These are phyloP conservation scores for Calidris pugnax DNA, from an alignment of 2,113 vertebrate genomes.

Conservation along the genomic window DNA sequence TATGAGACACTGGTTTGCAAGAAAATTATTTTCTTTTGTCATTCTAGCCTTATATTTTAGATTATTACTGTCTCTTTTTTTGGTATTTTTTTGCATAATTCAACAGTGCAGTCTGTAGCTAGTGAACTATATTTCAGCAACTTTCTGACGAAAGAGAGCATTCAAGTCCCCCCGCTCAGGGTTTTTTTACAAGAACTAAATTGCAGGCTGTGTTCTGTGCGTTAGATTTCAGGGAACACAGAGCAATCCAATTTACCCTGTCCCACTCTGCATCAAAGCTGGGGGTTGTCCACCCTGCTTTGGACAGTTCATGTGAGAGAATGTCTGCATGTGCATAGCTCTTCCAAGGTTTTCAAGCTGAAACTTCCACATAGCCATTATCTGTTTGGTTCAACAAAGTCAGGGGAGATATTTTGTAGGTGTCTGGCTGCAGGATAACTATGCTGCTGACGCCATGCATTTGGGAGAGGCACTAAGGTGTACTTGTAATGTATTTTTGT, in stretches of 20 bases:
- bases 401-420: not conserved
- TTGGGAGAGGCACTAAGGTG: not conserved
- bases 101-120: not conserved
- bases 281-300: accelerated
- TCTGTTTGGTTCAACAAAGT: not conserved
- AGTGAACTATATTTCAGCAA: not conserved
- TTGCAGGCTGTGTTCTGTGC: not conserved
- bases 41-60: not conserved
- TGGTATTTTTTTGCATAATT: not conserved
- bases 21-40: not conserved
- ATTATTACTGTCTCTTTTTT: not conserved
- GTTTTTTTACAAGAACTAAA: not conserved
- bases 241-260: not conserved
- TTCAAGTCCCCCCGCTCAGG: not conserved
- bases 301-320: not conserved
- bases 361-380: not conserved
- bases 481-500: not conserved
- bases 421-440: not conserved
- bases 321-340: accelerated
- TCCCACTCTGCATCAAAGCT: not conserved
- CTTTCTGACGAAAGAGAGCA: not conserved
- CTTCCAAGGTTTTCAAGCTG: not conserved
- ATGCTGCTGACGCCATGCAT: not conserved
- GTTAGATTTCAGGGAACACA: not conserved
- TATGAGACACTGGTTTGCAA: not conserved